Base-by-base conservation (phyloP, 2,113 vertebrate species). In the Poeciliopsis occidentalis region DNA sequence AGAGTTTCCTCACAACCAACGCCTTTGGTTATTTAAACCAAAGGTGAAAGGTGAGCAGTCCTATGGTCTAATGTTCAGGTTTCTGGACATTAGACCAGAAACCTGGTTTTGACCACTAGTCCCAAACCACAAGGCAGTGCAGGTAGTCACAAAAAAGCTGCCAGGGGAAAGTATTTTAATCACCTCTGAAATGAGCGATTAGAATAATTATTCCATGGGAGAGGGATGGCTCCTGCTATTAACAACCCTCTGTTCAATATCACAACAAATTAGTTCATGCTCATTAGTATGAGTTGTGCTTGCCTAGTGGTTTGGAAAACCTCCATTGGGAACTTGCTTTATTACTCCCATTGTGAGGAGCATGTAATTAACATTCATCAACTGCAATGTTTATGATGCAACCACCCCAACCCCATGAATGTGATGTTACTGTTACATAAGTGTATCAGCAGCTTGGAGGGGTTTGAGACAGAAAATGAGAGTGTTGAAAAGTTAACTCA, bases 121-220 rank as follows among this genome's bases (percentile, higher is more conserved):
- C 89, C 85, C 87, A 81, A 57, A 83, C 75, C 89, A 85, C 92
- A 89, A 88, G 89, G 67, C 66, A 22, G 29, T 17, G 66, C 71
- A 65, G 81, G 75, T 71, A 85, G 75, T 76, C 73, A 76, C 80
- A 81, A 74, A 85, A 82, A 87, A 81, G 67, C 29, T 71, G 78
- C 73, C 82, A 83, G 85, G 90, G 86, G 79, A 91, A 83, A 90
- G 87, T 79, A 73, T 88, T 91, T 87, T 93, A 93, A 94, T 94
- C 90, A 92, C 83, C 85, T 90, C 90, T 92, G 89, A 89, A 89
- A 87, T 89, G 83, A 92, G 86, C 81, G 80, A 94, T 93, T 94
- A 92, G 78, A 93, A 92, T 93, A 86, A 93, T 94, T 92, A 93
- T 94, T 94, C 89, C 77, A 86, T 69, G 60, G 87, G 77, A 92